A percentile compares a stretch with the other conserved stretches of the same genome.
phyloP scores from a whole-genome alignment of 2,797 vertebrate species.

The Enteromius anoplus region DNA sequence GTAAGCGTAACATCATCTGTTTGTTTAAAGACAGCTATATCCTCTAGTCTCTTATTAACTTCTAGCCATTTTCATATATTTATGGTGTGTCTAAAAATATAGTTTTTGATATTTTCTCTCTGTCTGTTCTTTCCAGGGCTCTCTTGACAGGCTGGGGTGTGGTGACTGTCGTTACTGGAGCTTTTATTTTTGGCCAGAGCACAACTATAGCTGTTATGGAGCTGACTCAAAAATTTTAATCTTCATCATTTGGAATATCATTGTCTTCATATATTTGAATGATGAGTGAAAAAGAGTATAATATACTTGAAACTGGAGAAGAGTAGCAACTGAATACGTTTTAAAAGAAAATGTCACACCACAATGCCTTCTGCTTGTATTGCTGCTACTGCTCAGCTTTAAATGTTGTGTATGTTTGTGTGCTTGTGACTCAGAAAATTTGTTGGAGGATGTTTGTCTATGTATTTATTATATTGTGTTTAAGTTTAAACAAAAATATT shows the following conservation, averaged over 20 bases:
- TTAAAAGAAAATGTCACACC: neutral
- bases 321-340: neutral
- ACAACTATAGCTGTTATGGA: slow-evolving; percentile 77
- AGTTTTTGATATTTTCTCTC: neutral
- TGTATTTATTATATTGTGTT: neutral
- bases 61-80: neutral
- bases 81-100: neutral
- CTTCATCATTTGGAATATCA: neutral
- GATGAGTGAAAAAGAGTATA: neutral
- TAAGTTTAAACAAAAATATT: neutral
- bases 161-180: slow-evolving; percentile 87
- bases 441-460: neutral
- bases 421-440: neutral
- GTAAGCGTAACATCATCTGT: slow-evolving; percentile 42
- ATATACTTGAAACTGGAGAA: slow-evolving; percentile 5
- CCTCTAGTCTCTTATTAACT: neutral
- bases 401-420: neutral
- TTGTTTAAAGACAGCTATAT: neutral
- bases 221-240: slow-evolving; percentile 51
- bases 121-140: slow-evolving; percentile 68
- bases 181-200: slow-evolving; percentile 97
- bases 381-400: neutral
- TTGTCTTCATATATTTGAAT: neutral
- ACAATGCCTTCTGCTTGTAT: neutral
- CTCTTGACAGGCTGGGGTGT: slow-evolving; percentile 85